Base-by-base conservation (phyloP, 2,113 vertebrate species). In the Gymnorhina tibicen region DNA sequence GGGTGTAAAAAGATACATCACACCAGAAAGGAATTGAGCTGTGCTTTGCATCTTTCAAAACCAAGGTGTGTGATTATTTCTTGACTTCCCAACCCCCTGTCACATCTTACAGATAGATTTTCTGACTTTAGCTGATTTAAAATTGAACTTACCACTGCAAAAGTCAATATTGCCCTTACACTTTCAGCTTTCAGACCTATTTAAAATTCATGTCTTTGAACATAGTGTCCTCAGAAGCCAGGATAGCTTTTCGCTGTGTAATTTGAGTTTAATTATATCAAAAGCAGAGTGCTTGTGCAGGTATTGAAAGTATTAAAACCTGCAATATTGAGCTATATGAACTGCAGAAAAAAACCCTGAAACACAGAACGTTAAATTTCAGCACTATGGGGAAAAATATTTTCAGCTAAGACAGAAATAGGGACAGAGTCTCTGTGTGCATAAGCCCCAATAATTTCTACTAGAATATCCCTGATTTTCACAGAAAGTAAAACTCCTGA, bases 151-250 rank as follows among this genome's bases (percentile, higher is more conserved):
- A 70, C 15, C 35, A 26, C 81, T 74, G 58, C 35, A 72, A 62
- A 94, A 95, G 91, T 95, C 93, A 95, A 97, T 97, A 93, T 42
- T 75, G 13, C 64, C 80, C 76, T 95, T 91, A 81, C 49, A 37
- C 41, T 85, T 77, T 44, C 63, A 82, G 74, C 92, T 97, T 77
- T 80, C 78, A 67, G 35, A 68, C 55, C 58, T 90, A 66, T 92
- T 94, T 94, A 92, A 92, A 94, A 96, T 68, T 78, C 17, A 55
- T 28, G 16, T 89, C 55, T 92, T 88, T 42, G 80, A 92, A 88
- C 72, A 84, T 5, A 16, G 15, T 39, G 73, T 58, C 77, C 90
- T 95, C 81, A 93, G 62, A 76, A 87, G 49, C 42, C 62, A 75
- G n/a, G 67, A 53, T 11, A 74, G 41, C 18, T 94, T 95, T 85